These are phyloP conservation scores for Conomelus anceps DNA, from an alignment of 2,888 invertebrate species.

Conservation along the genomic window DNA sequence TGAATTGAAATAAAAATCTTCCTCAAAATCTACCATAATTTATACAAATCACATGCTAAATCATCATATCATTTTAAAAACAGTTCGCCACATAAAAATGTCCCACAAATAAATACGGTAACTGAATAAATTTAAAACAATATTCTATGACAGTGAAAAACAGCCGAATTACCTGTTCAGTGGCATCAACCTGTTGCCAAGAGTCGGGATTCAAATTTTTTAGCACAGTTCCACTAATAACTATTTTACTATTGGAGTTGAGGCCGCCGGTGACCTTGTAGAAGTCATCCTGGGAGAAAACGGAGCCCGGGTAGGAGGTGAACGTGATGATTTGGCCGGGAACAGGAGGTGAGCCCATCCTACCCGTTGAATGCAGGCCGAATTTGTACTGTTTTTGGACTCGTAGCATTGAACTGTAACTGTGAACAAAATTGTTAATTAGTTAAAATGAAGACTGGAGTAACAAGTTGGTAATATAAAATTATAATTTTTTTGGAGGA, in stretches of 20 bases:
- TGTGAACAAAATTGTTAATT: conserved; percentile 39
- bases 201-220: conserved; percentile 64
- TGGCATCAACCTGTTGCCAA: conserved; percentile 57
- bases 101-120: too few species aligned
- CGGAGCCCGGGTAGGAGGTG: conserved; percentile 75
- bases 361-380: conserved; percentile 55
- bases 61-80: too few species aligned
- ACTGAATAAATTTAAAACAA: too few species aligned
- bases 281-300: conserved; percentile 78
- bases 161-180: conserved; percentile 5
- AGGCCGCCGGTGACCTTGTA: conserved; percentile 55
- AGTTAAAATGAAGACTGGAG: background rate
- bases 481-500: background rate
- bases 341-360: conserved; percentile 47
- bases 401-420: conserved; percentile 74
- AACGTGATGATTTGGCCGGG: conserved; percentile 65
- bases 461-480: background rate
- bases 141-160: background rate
- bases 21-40: too few species aligned
- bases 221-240: conserved; percentile 68
- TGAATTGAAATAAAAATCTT: too few species aligned
- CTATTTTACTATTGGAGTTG: background rate
- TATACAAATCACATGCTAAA: too few species aligned
- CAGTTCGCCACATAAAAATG: too few species aligned
- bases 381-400: conserved; percentile 80